A percentile compares a stretch with the other conserved stretches of the same genome.
These are phyloP conservation scores for Catalaphyllia jardinei DNA, from an alignment of 64 coral and sea anemone genomes.

Conservation along the genomic window DNA sequence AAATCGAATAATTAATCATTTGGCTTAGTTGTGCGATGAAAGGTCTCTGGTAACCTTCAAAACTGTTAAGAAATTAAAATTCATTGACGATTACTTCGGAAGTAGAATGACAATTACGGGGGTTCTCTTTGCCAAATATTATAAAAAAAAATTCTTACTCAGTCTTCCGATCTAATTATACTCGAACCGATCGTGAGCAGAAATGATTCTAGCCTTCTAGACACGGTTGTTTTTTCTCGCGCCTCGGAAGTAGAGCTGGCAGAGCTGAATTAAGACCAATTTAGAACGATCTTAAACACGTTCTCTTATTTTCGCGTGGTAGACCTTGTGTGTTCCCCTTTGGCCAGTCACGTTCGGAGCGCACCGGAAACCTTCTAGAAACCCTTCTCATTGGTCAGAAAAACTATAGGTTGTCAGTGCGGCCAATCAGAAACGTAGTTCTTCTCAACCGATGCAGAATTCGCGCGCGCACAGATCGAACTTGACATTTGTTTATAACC, in stretches of 20 bases:
- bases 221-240: neutral
- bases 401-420: neutral
- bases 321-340: conserved; percentile 16
- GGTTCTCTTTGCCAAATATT: neutral
- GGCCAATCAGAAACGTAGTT: conserved; percentile 3
- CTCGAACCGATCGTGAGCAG: neutral
- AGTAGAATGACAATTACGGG: too few species aligned
- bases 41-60: too few species aligned
- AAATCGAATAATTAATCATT: too few species aligned
- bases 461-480: neutral
- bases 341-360: conserved; percentile 13
- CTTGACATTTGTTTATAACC: neutral
- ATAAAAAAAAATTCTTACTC: neutral
- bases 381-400: conserved; percentile 1
- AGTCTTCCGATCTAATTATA: neutral
- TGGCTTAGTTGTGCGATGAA: too few species aligned
- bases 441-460: too few species aligned
- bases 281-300: neutral
- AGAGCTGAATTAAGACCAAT: neutral
- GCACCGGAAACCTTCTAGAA: conserved; percentile 7
- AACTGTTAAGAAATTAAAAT: too few species aligned
- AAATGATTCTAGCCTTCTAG: neutral
- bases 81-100: too few species aligned
- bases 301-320: conserved; percentile 19
- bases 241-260: neutral